Evolutionary conservation across 2,888 invertebrate genomes (phyloP).

Genomic region (Agelastica alni): DNA sequence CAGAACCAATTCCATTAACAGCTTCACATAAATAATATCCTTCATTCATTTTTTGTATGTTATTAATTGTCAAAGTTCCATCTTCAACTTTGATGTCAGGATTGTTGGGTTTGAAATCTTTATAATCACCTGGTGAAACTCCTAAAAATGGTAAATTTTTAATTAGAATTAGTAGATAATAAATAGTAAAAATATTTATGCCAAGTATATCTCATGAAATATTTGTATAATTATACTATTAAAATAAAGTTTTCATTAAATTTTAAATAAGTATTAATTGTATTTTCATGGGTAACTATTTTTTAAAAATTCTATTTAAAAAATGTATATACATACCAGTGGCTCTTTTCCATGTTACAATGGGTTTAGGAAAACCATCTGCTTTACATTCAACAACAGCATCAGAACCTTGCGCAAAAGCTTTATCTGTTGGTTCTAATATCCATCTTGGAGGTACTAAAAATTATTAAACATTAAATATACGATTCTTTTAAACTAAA

Average conservation of each 20-base stretch:
- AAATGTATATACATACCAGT: constrained; percentile 67
- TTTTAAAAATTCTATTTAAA: too few relatives aligned
- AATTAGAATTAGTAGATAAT: too few relatives aligned
- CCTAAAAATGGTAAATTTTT: constrained; percentile 70
- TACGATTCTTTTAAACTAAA: not conserved
- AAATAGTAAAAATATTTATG: too few relatives aligned
- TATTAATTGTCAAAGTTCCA: constrained; percentile 86
- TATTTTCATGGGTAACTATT: too few relatives aligned
- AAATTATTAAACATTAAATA: constrained; percentile 47
- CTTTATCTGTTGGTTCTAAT: constrained; percentile 91
- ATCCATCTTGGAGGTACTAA: constrained; percentile 96
- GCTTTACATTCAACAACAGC: constrained; percentile 95
- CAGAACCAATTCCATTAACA: constrained; percentile 93
- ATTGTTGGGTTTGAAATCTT: constrained; percentile 87
- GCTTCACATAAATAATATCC: constrained; percentile 96
- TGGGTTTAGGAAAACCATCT: constrained; percentile 93
- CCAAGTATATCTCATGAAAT: too few relatives aligned
- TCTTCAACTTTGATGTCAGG: constrained; percentile 92
- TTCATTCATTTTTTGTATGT: constrained; percentile 91
- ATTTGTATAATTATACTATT: too few relatives aligned
- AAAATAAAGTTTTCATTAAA: too few relatives aligned
- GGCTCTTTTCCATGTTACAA: constrained; percentile 94
- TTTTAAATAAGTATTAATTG: too few relatives aligned
- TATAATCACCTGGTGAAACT: constrained; percentile 89
- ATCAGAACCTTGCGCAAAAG: constrained; percentile 92